A percentile compares a stretch with the other conserved stretches of the same genome.
Evolutionary conservation across 2,888 invertebrate genomes (phyloP).

Genomic region (Philopedon plagiatum): DNA sequence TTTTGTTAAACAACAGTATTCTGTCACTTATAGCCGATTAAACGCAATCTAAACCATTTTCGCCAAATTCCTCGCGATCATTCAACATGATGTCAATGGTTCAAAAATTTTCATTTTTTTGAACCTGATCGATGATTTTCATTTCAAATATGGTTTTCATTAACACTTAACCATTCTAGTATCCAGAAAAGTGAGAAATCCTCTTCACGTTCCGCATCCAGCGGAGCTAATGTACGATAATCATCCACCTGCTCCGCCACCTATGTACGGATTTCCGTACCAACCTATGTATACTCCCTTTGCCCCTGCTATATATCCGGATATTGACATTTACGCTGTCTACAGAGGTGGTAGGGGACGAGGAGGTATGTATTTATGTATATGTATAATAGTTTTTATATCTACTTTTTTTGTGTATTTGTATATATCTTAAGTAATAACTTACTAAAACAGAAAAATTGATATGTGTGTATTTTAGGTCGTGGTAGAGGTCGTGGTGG

Average conservation of each 20-base stretch:
- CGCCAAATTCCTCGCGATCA: too few species aligned
- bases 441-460: too few species aligned
- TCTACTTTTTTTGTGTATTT: too few species aligned
- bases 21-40: too few species aligned
- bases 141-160: too few species aligned
- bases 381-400: too few species aligned
- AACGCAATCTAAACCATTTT: too few species aligned
- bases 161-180: slow-evolving; percentile 1
- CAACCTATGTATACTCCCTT: slow-evolving; percentile 25
- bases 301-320: slow-evolving; percentile 40
- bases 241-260: slow-evolving; percentile 17
- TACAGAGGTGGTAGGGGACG: slow-evolving; percentile 44
- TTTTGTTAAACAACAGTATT: too few species aligned
- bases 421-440: too few species aligned
- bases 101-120: not conserved
- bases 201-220: slow-evolving; percentile 30
- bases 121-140: too few species aligned
- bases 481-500: slow-evolving; percentile 34
- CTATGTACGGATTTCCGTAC: slow-evolving; percentile 51
- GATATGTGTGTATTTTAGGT: slow-evolving; percentile 22
- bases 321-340: slow-evolving; percentile 48
- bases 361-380: slow-evolving; percentile 21
- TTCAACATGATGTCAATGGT: too few species aligned
- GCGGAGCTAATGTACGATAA: slow-evolving; percentile 38
- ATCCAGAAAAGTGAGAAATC: slow-evolving; percentile 5